Evolutionary conservation across 2,797 vertebrate species (phyloP).

Genomic region (Melanotaenia pygmaea): DNA sequence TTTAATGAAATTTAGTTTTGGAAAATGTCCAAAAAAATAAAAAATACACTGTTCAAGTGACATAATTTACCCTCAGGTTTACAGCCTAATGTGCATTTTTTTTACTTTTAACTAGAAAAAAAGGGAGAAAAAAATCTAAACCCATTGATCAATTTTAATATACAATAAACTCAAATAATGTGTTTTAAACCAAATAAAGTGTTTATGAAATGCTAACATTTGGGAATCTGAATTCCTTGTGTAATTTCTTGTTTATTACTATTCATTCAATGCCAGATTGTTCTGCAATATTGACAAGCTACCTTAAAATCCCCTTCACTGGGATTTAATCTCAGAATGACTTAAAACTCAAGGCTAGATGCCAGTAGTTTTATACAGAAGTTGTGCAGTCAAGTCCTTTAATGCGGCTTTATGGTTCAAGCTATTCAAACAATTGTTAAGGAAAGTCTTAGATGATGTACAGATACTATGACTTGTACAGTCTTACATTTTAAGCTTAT

Average conservation of each 20-base stretch:
- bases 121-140: neutral
- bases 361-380: neutral
- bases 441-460: neutral
- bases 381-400: neutral
- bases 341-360: neutral
- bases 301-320: neutral
- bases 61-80: neutral
- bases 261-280: neutral
- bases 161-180: neutral
- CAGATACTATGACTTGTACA: neutral
- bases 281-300: neutral
- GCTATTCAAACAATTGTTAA: neutral
- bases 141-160: neutral
- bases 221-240: neutral
- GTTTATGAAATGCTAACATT: neutral
- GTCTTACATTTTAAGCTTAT: neutral
- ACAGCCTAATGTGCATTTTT: neutral
- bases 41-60: neutral
- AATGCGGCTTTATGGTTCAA: neutral
- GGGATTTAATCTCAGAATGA: neutral
- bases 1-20: neutral
- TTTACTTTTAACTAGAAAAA: neutral
- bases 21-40: neutral
- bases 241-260: neutral
- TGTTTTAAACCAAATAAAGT: neutral